These are phyloP conservation scores for Ascaphus truei DNA, from an alignment of 2,113 vertebrate species.

Conservation along the genomic window DNA sequence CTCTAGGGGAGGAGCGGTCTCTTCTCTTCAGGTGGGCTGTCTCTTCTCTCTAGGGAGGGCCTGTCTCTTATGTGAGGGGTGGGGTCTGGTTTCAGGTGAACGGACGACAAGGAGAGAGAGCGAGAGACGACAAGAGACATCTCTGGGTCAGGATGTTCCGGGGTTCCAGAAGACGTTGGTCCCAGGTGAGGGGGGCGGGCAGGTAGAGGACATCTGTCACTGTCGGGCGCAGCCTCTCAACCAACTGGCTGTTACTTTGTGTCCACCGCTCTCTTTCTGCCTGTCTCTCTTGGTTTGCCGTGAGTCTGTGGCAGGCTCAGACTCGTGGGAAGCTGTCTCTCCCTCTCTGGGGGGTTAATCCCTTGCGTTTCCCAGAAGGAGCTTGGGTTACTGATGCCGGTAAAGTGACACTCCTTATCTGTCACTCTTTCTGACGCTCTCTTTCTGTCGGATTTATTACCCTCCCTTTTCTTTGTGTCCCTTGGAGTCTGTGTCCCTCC, in stretches of 20 bases:
- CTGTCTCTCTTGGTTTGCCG: not conserved
- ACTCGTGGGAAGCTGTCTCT: not conserved
- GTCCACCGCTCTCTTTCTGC: not conserved
- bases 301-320: not conserved
- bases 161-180: constrained; percentile 2
- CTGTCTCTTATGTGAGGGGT: not conserved
- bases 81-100: constrained; percentile 29
- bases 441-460: too few species aligned
- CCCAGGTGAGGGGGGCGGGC: constrained; percentile 17
- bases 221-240: too few species aligned
- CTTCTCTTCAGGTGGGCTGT: constrained; percentile 17
- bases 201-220: too few species aligned
- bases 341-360: too few species aligned
- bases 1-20: not conserved
- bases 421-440: too few species aligned
- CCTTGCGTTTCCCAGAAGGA: not conserved
- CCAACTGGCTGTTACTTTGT: not conserved
- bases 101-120: not conserved
- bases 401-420: too few species aligned
- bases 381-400: too few species aligned
- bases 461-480: too few species aligned
- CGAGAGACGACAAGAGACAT: not conserved
- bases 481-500: too few species aligned
- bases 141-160: constrained; percentile 16
- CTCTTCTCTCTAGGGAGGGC: constrained; percentile 5